Evolutionary conservation across 2,113 vertebrate species (phyloP), one percentile per base, ranked within the genome.

Genomic region (Mugil cephalus): DNA sequence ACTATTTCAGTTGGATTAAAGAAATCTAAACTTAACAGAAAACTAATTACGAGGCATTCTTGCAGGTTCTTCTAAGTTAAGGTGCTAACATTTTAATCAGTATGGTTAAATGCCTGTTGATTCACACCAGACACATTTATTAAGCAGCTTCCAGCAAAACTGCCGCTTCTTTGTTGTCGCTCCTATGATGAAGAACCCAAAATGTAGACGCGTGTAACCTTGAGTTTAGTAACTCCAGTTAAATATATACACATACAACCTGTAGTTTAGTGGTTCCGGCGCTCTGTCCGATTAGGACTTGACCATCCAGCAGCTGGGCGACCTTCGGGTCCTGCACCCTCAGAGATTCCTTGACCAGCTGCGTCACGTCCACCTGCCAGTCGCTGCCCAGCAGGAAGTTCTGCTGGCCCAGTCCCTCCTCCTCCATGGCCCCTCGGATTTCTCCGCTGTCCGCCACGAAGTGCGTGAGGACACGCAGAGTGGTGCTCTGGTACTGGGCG

Each of bases 311-410:
- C 2, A 99, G 93, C 12, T 84, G 92, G 68, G 95, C 97, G 10
- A 98, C 68, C 1, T 91, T 95, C 0, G 93, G 92, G 6, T 97
- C 93, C 53, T 95, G 94, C 84, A 99, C 92, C 47, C 94, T 96
- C 92, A 98, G 91, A 45, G 93, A 97, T 60, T 96, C 95, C 14
- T 79, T 90, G 1, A 99, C 96, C 79, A 99, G 84, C 48, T 96
- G 95, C 0, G 96, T 98, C 80, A 99, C 93, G 58, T 99, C 98
- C 8, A 97, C 92, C 79, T 98, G 97, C 97, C 97, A 98, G 43
- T 97, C 95, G 0, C 94, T 94, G 6, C 95, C 93, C 36, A 99
- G 89, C 79, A 98, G 87, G 85, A 94, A 95, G 67, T 83, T 93
- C 1, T 89, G 93, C 79, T 95, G 96, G 0, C 92, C 94, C 80